These are phyloP conservation scores for Mustela erminea DNA, from an alignment of 2,797 vertebrate genomes.

Conservation along the genomic window DNA sequence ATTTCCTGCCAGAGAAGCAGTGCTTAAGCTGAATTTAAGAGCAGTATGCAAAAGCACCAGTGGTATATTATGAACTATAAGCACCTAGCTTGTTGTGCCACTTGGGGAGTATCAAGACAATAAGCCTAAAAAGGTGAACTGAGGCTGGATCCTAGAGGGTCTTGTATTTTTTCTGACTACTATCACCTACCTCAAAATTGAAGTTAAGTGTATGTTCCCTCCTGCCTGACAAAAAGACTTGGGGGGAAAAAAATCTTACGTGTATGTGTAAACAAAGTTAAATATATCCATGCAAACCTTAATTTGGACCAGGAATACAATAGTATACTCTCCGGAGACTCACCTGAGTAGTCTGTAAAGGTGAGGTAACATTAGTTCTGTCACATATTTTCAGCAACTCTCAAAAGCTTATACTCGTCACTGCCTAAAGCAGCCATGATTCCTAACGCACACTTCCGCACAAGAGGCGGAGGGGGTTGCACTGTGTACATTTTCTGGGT, in stretches of 20 bases:
- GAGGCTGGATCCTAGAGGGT: not conserved
- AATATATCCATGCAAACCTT: not conserved
- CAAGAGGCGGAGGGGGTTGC: not conserved
- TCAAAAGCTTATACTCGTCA: not conserved
- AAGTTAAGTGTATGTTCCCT: not conserved
- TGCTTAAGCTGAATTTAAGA: not conserved
- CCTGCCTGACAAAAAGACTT: not conserved
- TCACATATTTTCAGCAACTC: conserved; percentile 21
- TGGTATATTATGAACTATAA: not conserved
- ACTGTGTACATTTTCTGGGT: not conserved
- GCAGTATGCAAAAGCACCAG: not conserved
- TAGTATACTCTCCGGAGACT: not conserved
- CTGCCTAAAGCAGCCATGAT: not conserved
- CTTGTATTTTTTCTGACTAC: conserved; percentile 1
- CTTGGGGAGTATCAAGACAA: not conserved
- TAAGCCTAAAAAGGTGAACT: not conserved
- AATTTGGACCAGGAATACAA: not conserved
- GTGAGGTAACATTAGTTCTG: not conserved
- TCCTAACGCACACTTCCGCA: not conserved
- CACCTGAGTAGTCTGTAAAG: not conserved
- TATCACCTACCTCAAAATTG: conserved; percentile 62
- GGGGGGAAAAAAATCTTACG: not conserved
- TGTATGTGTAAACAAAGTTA: not conserved
- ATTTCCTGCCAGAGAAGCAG: not conserved
- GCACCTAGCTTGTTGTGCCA: not conserved